phyloP scores from a whole-genome alignment of 64 coral and sea anemone genomes.

The Actinia equina region DNA sequence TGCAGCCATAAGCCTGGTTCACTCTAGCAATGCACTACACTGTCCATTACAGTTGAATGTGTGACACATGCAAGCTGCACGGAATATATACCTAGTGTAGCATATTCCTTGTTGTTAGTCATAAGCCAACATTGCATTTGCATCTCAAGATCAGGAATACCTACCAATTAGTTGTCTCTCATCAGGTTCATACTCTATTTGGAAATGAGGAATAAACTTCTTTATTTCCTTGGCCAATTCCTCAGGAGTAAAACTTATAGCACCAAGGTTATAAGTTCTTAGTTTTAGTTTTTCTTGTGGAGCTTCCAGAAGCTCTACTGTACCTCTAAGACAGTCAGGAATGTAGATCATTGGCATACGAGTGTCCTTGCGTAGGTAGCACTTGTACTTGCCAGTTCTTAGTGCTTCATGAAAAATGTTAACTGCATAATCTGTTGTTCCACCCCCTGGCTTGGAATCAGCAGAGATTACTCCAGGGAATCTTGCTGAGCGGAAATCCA shows the following conservation, averaged over 20 bases:
- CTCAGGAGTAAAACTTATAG: slow-evolving; percentile 91
- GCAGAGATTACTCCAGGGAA: slow-evolving; percentile 93
- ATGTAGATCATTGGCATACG: slow-evolving; percentile 99
- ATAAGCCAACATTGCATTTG: too few relatives aligned
- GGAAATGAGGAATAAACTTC: slow-evolving; percentile 79
- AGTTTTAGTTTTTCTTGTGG: slow-evolving; percentile 58
- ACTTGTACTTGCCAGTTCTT: slow-evolving; percentile 83
- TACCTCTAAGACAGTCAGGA: slow-evolving; percentile 87
- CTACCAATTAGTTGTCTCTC: slow-evolving; percentile 91
- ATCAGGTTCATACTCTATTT: slow-evolving; percentile 91
- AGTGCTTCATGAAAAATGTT: slow-evolving; percentile 95
- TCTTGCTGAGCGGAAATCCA: slow-evolving; percentile 90
- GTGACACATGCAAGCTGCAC: too few relatives aligned
- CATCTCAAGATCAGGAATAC: not conserved
- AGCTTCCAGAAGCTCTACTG: slow-evolving; percentile 83
- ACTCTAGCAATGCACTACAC: too few relatives aligned
- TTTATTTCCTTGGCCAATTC: slow-evolving; percentile 66
- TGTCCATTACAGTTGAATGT: too few relatives aligned
- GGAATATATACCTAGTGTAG: too few relatives aligned
- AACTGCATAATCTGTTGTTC: slow-evolving; percentile 97
- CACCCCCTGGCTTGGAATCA: slow-evolving; percentile 84
- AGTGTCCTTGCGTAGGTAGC: slow-evolving; percentile 79
- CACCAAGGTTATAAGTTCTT: slow-evolving; percentile 85
- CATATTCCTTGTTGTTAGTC: too few relatives aligned
- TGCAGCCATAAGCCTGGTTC: too few relatives aligned